Conservation (phyloP, 64 coral and sea anemone species). For the Stichodactyla helianthus region DNA sequence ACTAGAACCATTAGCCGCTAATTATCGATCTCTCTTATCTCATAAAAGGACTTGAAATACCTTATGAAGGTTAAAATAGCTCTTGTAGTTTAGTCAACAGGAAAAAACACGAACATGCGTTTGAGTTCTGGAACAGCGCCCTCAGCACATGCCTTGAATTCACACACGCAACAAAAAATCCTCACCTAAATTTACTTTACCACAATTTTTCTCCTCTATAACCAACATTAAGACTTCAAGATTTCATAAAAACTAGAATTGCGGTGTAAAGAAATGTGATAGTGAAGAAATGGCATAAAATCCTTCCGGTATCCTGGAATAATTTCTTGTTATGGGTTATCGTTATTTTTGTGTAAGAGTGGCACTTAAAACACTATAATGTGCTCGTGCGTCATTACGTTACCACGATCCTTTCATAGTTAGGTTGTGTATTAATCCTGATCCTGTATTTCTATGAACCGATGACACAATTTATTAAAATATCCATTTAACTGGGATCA, state of each 20-base stretch:
- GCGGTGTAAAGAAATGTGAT: too few species aligned
- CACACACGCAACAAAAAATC: background rate
- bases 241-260: background rate
- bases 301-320: background rate
- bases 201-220: background rate
- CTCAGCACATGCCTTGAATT: background rate
- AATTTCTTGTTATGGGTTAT: background rate
- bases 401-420: background rate
- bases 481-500: too few species aligned
- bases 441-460: background rate
- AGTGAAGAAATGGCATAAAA: background rate
- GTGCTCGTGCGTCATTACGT: background rate
- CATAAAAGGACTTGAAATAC: background rate
- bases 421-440: background rate
- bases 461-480: too few species aligned
- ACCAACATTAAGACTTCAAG: background rate
- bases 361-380: background rate
- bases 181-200: background rate
- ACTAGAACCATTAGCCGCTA: background rate
- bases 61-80: background rate
- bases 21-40: background rate
- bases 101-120: background rate
- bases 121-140: background rate
- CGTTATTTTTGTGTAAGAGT: background rate
- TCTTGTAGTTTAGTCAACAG: background rate